Conservation (phyloP, 2,113 vertebrate species). For the Aleadryas rufinucha region DNA sequence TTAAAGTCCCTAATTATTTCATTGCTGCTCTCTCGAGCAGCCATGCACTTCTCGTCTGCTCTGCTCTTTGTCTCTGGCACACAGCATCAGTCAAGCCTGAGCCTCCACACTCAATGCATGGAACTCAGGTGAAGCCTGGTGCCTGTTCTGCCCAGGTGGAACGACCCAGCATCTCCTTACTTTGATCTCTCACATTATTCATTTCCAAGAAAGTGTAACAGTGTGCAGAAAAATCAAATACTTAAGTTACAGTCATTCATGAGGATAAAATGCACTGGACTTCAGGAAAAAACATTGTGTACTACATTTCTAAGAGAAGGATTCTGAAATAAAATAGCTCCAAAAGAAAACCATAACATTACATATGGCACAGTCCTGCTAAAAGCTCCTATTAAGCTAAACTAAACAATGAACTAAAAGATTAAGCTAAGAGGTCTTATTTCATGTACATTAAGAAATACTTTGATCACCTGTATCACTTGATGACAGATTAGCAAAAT, state of each 20-base stretch:
- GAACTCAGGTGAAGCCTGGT: background rate
- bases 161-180: background rate
- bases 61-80: background rate
- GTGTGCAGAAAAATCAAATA: background rate
- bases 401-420: background rate
- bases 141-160: background rate
- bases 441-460: background rate
- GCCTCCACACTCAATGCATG: accelerated
- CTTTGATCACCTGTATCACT: background rate
- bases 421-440: background rate
- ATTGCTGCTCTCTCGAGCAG: background rate
- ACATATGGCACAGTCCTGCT: background rate
- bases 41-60: background rate
- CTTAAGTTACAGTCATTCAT: background rate
- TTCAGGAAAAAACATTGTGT: background rate
- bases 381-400: background rate
- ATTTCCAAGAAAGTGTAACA: background rate
- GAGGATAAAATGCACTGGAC: background rate
- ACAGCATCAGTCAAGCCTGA: background rate
- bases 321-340: background rate
- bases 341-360: background rate
- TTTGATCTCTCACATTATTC: background rate
- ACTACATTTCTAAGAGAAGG: background rate
- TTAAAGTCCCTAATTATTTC: background rate
- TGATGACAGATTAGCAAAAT: background rate